Evolutionary conservation across 2,797 vertebrate species (phyloP), one percentile per base, ranked within the genome.

Genomic region (Benthosema pterotum): DNA sequence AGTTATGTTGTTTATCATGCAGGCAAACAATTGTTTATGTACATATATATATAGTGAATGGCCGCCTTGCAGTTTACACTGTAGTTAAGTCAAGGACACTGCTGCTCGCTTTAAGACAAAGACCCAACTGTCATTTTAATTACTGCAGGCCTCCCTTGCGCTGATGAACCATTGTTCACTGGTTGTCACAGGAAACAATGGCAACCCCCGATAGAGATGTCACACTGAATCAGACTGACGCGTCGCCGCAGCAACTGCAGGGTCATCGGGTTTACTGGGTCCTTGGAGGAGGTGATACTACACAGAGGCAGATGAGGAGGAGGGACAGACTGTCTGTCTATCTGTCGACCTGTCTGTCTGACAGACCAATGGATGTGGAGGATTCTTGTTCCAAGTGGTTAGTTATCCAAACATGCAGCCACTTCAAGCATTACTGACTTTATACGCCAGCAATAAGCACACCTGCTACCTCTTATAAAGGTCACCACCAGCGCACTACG

Each of bases 151-250:
- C 74, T 82, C 77, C 65, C 71, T 82, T 67, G 45, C 63, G 60
- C 83, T 77, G 83, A 88, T 89, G 85, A 84, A 78, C 68, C 46
- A 56, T 47, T 2, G 55, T 78, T 79, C 55, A 9, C 70, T 57
- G 69, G 79, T 76, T 72, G 73, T 80, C 80, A 82, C 56, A 48
- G 71, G 83, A 86, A 76, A 87, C 84, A 84, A 85, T 79, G 82
- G 75, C 77, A 75, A 53, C 71, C 56, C 56, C 75, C 72, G 82
- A 84, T 78, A 69, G 84, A 84, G 75, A 62, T 75, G 85, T 88
- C 87, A 86, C 60, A 78, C 69, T 70, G 78, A 63, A 88, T 90
- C 83, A 87, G 78, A 81, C 67, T 75, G 79, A 87, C 65, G 25
- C 28, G 82, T 78, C 74, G 67, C 78, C 72, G 38, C 60, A 73